Percentiles rank a stretch among this genome's conserved stretches.
Conservation (phyloP, 2,113 vertebrate genomes). For the Hippocampus barbouri region DNA sequence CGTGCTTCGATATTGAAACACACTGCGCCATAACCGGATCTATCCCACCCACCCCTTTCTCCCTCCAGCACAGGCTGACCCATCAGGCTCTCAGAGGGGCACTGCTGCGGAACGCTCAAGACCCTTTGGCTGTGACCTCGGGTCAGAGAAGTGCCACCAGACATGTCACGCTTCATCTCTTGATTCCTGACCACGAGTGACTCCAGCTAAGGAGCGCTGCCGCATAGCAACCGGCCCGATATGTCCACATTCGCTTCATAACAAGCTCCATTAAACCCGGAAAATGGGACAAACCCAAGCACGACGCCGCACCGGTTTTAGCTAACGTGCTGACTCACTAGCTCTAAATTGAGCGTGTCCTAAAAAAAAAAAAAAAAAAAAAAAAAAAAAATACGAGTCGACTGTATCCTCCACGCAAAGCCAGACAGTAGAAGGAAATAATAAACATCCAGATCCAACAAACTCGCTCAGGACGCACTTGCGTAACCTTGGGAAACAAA, state of each 20-base stretch:
- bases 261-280: slow-evolving; percentile 16
- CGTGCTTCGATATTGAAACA: slow-evolving; percentile 2
- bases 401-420: slow-evolving; percentile 3
- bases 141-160: slow-evolving; percentile 66
- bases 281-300: slow-evolving; percentile 12
- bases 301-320: slow-evolving; percentile 21
- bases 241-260: slow-evolving; percentile 49
- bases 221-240: slow-evolving; percentile 54
- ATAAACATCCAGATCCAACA: slow-evolving; percentile 32
- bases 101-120: slow-evolving; percentile 48
- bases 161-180: slow-evolving; percentile 64
- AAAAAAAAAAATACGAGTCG: neutral
- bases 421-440: slow-evolving; percentile 31
- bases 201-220: slow-evolving; percentile 45
- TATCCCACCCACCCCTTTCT: slow-evolving; percentile 4
- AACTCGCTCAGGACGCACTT: slow-evolving; percentile 21
- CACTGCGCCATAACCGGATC: neutral
- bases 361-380: slow-evolving; percentile 1
- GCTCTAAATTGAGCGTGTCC: neutral
- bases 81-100: slow-evolving; percentile 46
- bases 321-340: neutral
- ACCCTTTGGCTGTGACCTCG: slow-evolving; percentile 56
- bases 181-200: slow-evolving; percentile 58
- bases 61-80: slow-evolving; percentile 33
- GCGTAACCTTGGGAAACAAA: slow-evolving; percentile 41